Base-by-base conservation (phyloP, 2,888 invertebrate species). In the Nemoura dubitans region DNA sequence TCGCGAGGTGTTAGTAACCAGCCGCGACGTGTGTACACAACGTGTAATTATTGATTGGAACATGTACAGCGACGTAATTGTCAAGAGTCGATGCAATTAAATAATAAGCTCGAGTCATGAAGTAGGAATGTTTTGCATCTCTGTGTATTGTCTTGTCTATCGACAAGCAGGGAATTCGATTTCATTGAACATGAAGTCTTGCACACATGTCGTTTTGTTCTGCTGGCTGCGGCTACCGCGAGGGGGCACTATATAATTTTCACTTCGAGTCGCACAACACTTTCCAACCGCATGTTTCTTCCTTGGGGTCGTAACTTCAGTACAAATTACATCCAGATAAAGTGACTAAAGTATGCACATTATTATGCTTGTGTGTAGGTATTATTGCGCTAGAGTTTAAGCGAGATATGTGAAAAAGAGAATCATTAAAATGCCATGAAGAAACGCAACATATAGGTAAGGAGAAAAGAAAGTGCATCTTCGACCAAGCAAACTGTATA, bases 91-190 rank as follows among this genome's bases (percentile, higher is more conserved):
- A 59, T 59, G 59, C 59, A 59, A 59, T 59, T 59, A 59, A 59
- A 59, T 59, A 59, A 59, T 59, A 59, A 16, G 59, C 59, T 59
- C 59, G 59, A 59, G 59, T 59, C 59, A 59, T 59, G 59, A 59
- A 10, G 59, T 59, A 59, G 59, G 59, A 59, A 59, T 59, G 59
- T 59, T 59, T 59, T 59, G 59, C 21, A 59, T 59, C 59, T 36
- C 36, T 36, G 2, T 59, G 59, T 59, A 59, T 59, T 59, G 59
- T 59, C 59, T 59, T 59, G 59, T 59, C 59, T 21, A 59, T 59
- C 59, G 59, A 3, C 1, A 59, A 59, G 59, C 2, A 59, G 59
- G 21, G 59, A 59, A 59, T 59, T 59, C 59, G 59, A 16, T 59
- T 59, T 59, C 21, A 59, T 59, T 59, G 6, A 14, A 59, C 59